phyloP scores from a whole-genome alignment of 2,797 vertebrate genomes.

The Paratrypauchen microcephalus region DNA sequence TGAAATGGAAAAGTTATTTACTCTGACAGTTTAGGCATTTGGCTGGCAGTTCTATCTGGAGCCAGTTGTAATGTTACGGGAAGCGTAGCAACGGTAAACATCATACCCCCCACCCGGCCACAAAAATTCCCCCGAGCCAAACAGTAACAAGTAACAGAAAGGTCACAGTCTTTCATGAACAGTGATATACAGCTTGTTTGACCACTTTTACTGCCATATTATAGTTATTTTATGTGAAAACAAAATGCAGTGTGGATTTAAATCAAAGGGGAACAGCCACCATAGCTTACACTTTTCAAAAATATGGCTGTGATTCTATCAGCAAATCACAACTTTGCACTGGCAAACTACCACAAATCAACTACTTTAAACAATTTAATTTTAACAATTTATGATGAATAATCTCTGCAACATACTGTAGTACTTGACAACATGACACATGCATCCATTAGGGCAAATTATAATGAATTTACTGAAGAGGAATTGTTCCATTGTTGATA shows the following conservation, averaged over 20 bases:
- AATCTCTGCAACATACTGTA: neutral
- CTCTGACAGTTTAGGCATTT: constrained; percentile 68
- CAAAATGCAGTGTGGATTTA: constrained; percentile 2
- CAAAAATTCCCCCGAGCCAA: constrained; percentile 37
- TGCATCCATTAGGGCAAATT: constrained; percentile 45
- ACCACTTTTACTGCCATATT: constrained; percentile 7
- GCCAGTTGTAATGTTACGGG: constrained; percentile 59
- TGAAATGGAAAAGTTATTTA: constrained; percentile 72
- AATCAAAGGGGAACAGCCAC: neutral
- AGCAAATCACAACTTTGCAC: neutral
- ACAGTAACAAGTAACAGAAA: constrained; percentile 51
- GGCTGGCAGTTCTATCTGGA: constrained; percentile 56
- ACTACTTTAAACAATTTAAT: neutral
- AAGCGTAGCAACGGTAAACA: constrained; percentile 69
- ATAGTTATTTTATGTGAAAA: neutral
- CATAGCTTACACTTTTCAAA: neutral
- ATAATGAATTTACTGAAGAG: constrained; percentile 50
- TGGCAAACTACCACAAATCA: neutral
- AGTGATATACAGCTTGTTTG: constrained; percentile 6
- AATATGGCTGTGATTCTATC: neutral
- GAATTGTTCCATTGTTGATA: constrained; percentile 39
- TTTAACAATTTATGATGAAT: neutral
- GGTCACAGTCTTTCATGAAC: constrained; percentile 42
- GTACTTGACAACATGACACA: constrained; percentile 20
- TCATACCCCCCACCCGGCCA: constrained; percentile 43